Evolutionary conservation across 2,113 vertebrate species (phyloP), one percentile per base, ranked within the genome.

Genomic region (Edolisoma coerulescens): DNA sequence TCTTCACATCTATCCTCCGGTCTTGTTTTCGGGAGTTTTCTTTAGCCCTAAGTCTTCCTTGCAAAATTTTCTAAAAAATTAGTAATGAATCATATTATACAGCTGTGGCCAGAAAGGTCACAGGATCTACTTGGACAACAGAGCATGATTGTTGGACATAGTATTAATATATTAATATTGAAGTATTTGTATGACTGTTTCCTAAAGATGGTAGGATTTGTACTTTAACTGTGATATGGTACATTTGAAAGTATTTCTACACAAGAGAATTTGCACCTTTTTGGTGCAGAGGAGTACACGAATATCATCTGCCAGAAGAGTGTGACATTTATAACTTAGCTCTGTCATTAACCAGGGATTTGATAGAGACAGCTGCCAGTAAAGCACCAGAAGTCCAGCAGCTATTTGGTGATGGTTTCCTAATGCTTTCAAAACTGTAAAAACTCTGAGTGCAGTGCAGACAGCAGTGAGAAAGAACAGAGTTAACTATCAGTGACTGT

Each of bases 71-170:
- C 45, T 30, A 26, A 7, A 27, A 19, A 27, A 13, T 50, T 42
- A 15, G 13, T 8, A 78, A 42, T 9, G 5, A 69, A 22, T 22
- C 0, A 0, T 35, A 21, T 30, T 60, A 20, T 44, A 42, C 16
- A 45, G 11, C 8, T 33, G 16, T 57, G 23, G 2, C 14, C 60
- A 87, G 32, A 77, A 83, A 42, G 4, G 18, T 30, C 27, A 52
- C 5, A 30, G 8, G 4, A 53, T 73, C 26, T n/a, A 7, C 13
- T 23, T 47, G 30, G 21, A 42, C 12, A 83, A 14, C 1, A 30
- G 4, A 52, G 3, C 1, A 50, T 33, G 17, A 32, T 49, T 2
- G 0, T 15, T 60, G 18, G 19, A 49, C 10, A 24, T 12, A 20
- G 5, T n/a, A 30, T 35, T 85, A 32, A 33, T 3, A 2, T 68